Evolutionary conservation across 2,113 vertebrate species (phyloP).

Genomic region (Percina caprodes): DNA sequence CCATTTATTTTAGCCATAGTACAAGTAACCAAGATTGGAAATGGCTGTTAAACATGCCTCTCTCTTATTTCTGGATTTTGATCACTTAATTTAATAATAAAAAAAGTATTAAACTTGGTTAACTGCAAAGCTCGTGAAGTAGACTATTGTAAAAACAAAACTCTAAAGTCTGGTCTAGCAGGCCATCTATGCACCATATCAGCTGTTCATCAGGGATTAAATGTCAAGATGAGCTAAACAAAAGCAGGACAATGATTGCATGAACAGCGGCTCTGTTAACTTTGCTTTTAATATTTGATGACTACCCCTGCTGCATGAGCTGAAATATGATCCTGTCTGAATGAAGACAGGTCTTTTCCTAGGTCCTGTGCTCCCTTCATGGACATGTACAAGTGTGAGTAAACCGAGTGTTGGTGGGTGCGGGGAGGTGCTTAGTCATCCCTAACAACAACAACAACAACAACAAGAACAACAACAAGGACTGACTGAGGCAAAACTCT

Average conservation of each 20-base stretch:
- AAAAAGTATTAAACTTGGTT: not conserved
- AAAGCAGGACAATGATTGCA: slow-evolving; percentile 1
- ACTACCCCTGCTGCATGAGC: not conserved
- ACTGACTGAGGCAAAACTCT: slow-evolving; percentile 3
- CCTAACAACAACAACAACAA: slow-evolving; percentile 11
- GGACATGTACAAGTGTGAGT: slow-evolving; percentile 30
- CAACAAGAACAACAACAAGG: slow-evolving; percentile 8
- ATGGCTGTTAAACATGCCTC: not conserved
- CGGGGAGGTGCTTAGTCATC: slow-evolving; percentile 9
- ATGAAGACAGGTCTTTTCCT: not conserved
- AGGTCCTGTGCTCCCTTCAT: not conserved
- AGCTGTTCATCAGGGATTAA: slow-evolving; percentile 19
- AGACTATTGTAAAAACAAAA: not conserved
- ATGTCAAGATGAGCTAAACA: not conserved
- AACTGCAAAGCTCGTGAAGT: not conserved
- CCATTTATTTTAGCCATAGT: not conserved
- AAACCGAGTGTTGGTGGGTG: slow-evolving; percentile 21
- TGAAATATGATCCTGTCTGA: slow-evolving; percentile 20
- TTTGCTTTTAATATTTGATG: slow-evolving; percentile 10
- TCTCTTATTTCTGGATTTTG: not conserved
- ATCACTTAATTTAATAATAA: not conserved
- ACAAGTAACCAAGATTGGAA: not conserved
- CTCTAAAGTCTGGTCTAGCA: not conserved
- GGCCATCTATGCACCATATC: not conserved
- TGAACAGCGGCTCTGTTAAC: not conserved